Evolutionary conservation across 2,113 vertebrate species (phyloP).

Genomic region (Peucedramus taeniatus): DNA sequence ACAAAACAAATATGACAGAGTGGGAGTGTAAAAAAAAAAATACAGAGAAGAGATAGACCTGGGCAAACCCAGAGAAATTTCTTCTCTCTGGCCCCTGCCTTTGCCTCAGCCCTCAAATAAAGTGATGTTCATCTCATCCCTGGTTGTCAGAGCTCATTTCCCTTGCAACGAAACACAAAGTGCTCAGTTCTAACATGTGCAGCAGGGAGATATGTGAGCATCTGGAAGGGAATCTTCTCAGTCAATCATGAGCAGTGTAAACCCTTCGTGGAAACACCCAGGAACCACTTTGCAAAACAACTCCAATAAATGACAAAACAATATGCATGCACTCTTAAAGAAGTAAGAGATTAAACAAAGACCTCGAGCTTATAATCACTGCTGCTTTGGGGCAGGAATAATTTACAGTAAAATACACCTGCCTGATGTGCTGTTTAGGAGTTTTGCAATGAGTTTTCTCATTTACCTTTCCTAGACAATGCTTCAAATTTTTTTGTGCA

Average conservation of each 20-base stretch:
- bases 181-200: not conserved
- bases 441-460: not conserved
- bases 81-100: not conserved
- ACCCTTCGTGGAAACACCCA: not conserved
- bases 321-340: not conserved
- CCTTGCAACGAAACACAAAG: constrained; percentile 7
- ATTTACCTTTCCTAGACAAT: not conserved
- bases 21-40: not conserved
- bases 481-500: not conserved
- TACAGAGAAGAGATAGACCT: not conserved
- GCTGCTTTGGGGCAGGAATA: not conserved
- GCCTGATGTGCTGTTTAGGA: not conserved
- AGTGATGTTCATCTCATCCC: not conserved
- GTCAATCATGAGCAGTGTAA: not conserved
- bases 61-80: not conserved
- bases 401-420: not conserved
- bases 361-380: not conserved
- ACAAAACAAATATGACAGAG: not conserved
- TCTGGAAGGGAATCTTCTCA: constrained; percentile 24
- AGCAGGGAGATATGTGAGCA: not conserved
- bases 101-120: not conserved
- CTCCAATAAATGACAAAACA: constrained; percentile 15
- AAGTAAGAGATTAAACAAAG: constrained; percentile 24
- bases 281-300: not conserved
- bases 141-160: constrained; percentile 1